phyloP scores from a whole-genome alignment of 2,888 invertebrate species.

The Timema cristinae region DNA sequence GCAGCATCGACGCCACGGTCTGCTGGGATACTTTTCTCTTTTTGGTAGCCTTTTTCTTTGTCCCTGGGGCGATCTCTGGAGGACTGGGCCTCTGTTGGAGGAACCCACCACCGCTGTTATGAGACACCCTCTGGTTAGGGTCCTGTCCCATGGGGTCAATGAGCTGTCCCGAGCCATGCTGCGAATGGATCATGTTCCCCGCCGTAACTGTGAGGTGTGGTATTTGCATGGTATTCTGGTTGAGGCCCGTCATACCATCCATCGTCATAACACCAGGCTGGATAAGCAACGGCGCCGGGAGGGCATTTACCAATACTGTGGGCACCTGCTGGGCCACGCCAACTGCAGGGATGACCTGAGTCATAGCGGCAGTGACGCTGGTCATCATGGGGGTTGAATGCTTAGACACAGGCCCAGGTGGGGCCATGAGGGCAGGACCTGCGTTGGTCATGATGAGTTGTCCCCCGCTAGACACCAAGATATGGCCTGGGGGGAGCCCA shows the following conservation, averaged over 20 bases:
- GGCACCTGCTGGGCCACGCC: slow-evolving; percentile 60
- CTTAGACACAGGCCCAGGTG: slow-evolving; percentile 52
- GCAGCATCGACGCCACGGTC: slow-evolving; percentile 58
- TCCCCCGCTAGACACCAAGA: slow-evolving; percentile 71
- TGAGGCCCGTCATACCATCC: slow-evolving; percentile 61
- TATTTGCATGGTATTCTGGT: slow-evolving; percentile 60
- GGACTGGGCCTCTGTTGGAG: slow-evolving; percentile 30
- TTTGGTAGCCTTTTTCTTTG: slow-evolving; percentile 58
- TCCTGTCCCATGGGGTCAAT: slow-evolving; percentile 45
- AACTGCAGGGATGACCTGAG: slow-evolving; percentile 61
- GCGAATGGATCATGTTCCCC: slow-evolving; percentile 59
- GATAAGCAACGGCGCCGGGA: slow-evolving; percentile 72
- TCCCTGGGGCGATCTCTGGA: slow-evolving; percentile 61
- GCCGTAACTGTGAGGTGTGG: slow-evolving; percentile 61
- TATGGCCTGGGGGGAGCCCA: slow-evolving; percentile 60
- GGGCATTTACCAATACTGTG: slow-evolving; percentile 74
- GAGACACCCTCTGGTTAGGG: slow-evolving; percentile 40
- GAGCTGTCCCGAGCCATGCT: slow-evolving; percentile 42
- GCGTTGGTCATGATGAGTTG: slow-evolving; percentile 65
- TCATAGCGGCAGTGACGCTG: slow-evolving; percentile 48
- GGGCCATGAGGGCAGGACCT: slow-evolving; percentile 39
- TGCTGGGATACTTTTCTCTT: slow-evolving; percentile 68
- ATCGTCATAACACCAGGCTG: slow-evolving; percentile 75
- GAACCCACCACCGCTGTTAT: slow-evolving; percentile 39
- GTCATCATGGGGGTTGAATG: slow-evolving; percentile 57